phyloP scores from a whole-genome alignment of 2,797 vertebrate species.

The Clarias platycephalus region DNA sequence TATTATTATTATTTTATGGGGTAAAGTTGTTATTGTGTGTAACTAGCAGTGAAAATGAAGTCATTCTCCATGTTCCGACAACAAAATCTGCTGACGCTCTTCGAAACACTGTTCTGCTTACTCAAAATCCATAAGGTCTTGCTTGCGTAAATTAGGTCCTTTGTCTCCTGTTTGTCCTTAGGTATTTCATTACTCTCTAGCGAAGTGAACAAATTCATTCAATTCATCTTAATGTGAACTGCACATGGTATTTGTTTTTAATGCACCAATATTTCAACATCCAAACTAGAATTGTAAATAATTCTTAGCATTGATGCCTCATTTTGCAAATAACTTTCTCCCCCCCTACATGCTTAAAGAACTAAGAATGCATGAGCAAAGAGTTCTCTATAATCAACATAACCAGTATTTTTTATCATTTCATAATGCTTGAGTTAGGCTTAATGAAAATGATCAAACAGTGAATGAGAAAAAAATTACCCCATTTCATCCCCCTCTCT shows the following conservation, averaged over 20 bases:
- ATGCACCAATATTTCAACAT: slow-evolving; percentile 4
- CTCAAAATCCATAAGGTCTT: background rate
- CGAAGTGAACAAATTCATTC: slow-evolving; percentile 6
- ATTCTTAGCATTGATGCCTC: background rate
- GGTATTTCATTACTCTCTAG: slow-evolving; percentile 16
- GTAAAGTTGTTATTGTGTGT: background rate
- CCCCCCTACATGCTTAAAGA: no score
- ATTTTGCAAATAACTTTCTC: background rate
- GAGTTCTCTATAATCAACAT: background rate
- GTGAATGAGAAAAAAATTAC: background rate
- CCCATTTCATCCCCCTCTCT: background rate
- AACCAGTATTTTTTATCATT: background rate
- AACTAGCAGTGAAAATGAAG: background rate
- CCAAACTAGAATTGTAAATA: background rate
- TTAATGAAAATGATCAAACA: background rate
- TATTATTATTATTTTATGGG: background rate
- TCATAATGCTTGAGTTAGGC: background rate
- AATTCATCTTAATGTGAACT: background rate
- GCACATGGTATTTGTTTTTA: background rate
- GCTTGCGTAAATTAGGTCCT: slow-evolving; percentile 16
- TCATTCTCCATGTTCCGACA: background rate
- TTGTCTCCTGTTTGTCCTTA: slow-evolving; percentile 25
- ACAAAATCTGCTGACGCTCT: slow-evolving; percentile 17
- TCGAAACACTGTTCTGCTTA: slow-evolving; percentile 23
- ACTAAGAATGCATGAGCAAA: background rate